Evolutionary conservation across 2,797 vertebrate genomes (phyloP), one percentile per base, ranked within the genome.

Genomic region (Rhynchonycteris naso): DNA sequence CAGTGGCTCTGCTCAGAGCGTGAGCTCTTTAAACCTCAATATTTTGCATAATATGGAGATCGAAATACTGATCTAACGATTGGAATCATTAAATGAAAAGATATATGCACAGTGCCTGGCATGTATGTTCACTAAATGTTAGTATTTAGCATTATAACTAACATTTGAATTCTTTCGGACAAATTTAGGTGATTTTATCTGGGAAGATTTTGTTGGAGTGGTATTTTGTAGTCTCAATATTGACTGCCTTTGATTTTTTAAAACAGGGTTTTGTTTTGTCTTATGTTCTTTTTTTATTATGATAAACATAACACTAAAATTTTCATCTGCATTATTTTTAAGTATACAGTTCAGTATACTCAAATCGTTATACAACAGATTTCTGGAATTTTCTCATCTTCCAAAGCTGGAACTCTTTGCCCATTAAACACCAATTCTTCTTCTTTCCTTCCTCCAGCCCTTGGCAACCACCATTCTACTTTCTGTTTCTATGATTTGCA

Each of bases 171-270:
- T 43, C 43, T 43, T 43, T 43, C 8, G 43, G 43, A 43, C 43
- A 43, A 43, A 43, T 21, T 47, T 61, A 33, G 18, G 8, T n/a
- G 58, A 35, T 7, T 47, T 81, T 1, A 12, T 38, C n/a, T 65
- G 43, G 12, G 35, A 54, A 50, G 89, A 63, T 74, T 0, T 1
- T 75, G 54, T 26, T 35, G 7, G 4, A 15, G 3, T 8, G 14
- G 88, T 19, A n/a, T n/a, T 97, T 54, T 90, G 0, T 91, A 69
- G 8, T 56, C 3, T 94, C 22, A 19, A 4, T 93, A 69, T 87
- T 88, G 80, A 63, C 11, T 58, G 2, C 83, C 79, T 50, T 6
- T 33, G 22, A 21, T 88, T 22, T 79, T 50, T 43, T 54, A 66
- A n/a, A 21, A 58, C 11, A 83, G 47, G 9, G 12, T 30, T 74